These are phyloP conservation scores for Heteractis magnifica DNA, from an alignment of 92 coral and sea anemone genomes.

Conservation along the genomic window DNA sequence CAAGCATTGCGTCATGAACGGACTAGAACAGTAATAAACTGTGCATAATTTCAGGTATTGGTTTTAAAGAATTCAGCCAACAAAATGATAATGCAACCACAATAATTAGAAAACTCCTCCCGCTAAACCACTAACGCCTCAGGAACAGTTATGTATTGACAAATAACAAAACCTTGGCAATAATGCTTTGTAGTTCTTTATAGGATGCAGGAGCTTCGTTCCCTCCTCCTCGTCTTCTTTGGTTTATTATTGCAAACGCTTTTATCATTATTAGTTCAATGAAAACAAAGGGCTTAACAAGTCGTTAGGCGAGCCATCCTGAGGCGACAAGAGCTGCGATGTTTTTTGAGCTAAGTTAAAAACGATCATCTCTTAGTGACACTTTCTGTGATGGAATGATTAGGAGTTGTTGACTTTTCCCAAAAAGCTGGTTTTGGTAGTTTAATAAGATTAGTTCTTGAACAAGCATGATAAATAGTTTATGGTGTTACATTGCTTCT, in stretches of 20 bases:
- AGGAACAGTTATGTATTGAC: not conserved
- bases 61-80: not conserved
- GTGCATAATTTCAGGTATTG: not conserved
- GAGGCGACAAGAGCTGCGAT: not conserved
- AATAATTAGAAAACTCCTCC: conserved; percentile 12
- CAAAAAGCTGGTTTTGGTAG: not conserved
- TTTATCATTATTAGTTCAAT: not conserved
- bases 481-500: not conserved
- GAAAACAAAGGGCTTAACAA: conserved; percentile 1
- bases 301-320: conserved; percentile 5
- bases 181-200: not conserved
- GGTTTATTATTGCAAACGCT: not conserved
- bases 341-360: not conserved
- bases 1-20: not conserved
- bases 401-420: not conserved
- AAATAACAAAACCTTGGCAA: not conserved
- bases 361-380: not conserved
- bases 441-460: not conserved
- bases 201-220: not conserved
- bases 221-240: conserved; percentile 1
- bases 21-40: not conserved
- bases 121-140: conserved; percentile 13
- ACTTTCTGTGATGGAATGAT: not conserved
- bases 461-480: not conserved
- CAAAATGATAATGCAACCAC: conserved; percentile 3